These are phyloP conservation scores for Cyclura pinguis DNA, from an alignment of 2,797 vertebrate genomes.

Conservation along the genomic window DNA sequence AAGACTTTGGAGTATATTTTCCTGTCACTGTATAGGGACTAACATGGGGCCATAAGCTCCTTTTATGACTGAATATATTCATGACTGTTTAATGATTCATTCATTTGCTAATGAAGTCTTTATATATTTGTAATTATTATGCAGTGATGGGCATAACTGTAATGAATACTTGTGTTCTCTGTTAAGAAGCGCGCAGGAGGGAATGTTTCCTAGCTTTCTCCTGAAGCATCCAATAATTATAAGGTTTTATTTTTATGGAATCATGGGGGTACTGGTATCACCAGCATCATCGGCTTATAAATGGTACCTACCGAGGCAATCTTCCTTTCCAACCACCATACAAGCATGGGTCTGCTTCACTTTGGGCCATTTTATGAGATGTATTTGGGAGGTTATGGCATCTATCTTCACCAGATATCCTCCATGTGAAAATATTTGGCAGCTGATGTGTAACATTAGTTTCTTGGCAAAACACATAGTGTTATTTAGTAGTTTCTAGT, in stretches of 20 bases:
- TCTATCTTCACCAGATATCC: background rate
- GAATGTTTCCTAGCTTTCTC: background rate
- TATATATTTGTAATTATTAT: constrained; percentile 43
- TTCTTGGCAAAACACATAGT: background rate
- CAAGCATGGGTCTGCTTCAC: background rate
- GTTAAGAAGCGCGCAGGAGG: background rate
- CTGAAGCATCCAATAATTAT: background rate
- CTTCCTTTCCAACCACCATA: background rate
- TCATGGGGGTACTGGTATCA: background rate
- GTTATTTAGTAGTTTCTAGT: background rate
- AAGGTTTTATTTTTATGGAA: background rate
- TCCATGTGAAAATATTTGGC: background rate
- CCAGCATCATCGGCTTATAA: background rate
- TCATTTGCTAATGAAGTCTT: constrained; percentile 39
- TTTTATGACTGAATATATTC: constrained; percentile 42
- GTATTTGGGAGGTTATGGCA: background rate
- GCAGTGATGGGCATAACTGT: constrained; percentile 22
- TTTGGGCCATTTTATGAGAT: background rate
- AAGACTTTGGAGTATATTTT: constrained; percentile 34
- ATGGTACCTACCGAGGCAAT: background rate
- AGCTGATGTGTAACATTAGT: background rate
- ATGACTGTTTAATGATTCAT: constrained; percentile 43
- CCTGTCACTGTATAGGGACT: constrained; percentile 29
- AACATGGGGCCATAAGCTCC: constrained; percentile 37
- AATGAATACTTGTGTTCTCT: constrained; percentile 20